These are phyloP conservation scores for Therioaphis trifolii DNA, from an alignment of 2,888 invertebrate genomes.

Conservation along the genomic window DNA sequence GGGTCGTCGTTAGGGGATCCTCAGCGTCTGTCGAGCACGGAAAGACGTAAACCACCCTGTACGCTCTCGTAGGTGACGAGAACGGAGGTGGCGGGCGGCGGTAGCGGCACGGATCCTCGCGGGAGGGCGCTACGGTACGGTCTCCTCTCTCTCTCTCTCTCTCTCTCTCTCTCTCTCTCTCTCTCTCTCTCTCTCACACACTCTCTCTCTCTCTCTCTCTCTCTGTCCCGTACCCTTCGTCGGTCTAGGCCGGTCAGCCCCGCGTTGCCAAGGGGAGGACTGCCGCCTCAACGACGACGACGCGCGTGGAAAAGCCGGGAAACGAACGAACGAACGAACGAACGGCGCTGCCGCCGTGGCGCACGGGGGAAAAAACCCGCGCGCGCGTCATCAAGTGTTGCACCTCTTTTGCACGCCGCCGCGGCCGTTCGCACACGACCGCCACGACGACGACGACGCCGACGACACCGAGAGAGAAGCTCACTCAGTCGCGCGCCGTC, in stretches of 20 bases:
- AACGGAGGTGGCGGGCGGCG: not conserved
- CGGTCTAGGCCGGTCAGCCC: conserved; percentile 12
- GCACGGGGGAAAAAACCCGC: conserved; percentile 31
- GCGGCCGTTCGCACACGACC: not conserved
- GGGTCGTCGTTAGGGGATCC: too few species aligned
- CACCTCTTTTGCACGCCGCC: conserved; percentile 37
- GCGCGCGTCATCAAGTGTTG: conserved; percentile 56
- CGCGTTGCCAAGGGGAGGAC: conserved; percentile 3
- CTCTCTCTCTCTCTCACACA: too few species aligned
- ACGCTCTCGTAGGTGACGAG: not conserved
- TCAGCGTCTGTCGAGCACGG: too few species aligned
- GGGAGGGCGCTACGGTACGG: too few species aligned
- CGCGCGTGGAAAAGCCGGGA: conserved; percentile 58
- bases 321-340: too few species aligned
- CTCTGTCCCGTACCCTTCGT: not conserved
- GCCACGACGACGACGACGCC: not conserved
- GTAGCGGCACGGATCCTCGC: too few species aligned
- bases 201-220: too few species aligned
- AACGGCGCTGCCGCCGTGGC: conserved; percentile 7
- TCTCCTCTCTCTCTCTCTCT: too few species aligned
- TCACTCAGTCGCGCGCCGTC: not conserved
- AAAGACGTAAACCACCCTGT: too few species aligned
- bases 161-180: too few species aligned
- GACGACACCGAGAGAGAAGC: not conserved
- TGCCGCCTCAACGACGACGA: conserved; percentile 8